Base-by-base conservation (phyloP, 53 echinoderm and acorn worm genomes). In the Paracentrotus lividus region DNA sequence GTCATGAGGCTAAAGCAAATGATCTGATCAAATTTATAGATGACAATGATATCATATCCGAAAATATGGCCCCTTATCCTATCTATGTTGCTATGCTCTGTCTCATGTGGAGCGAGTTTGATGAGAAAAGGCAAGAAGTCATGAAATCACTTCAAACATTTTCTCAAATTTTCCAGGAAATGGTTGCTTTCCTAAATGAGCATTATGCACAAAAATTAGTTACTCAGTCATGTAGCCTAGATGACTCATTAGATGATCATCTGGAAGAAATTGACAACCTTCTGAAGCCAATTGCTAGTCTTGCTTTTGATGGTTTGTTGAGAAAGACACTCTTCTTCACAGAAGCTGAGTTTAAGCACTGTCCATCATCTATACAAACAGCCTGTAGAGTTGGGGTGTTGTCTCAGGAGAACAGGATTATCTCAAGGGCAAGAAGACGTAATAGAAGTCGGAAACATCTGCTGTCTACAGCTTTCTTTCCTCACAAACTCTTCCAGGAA, bases 401-500 rank as follows among this genome's bases (percentile, higher is more conserved):
- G 31, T 44, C 51, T 26, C 23, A 86, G 86, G 54, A 53, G 26
- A 53, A 7, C 43, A 54, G 54, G 9, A 29, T 86, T 21, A 31
- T 20, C 6, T 8, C 51, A 5, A 14, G 20, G 49, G 23, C 5
- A 86, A 32, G 49, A 8, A 86, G 54, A 86, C 10, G n/a, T 5
- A 55, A 53, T 3, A 12, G 45, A 0, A 53, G 29, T 2, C 33
- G 32, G 8, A n/a, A n/a, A n/a, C 86, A 49, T n/a, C n/a, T n/a
- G n/a, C 23, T 29, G 36, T 18, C 54, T 36, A 57, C 57, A 15
- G 61, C 61, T 4, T 59, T 38, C 24, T 88, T 88, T 24, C 59
- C 60, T 2, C 88, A 88, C 61, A 88, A 88, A 88, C 88, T 88
- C 23, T 60, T 88, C 42, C 88, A 88, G 42, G 88, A 58, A 64